Base-by-base conservation (phyloP, 1,140 invertebrate genomes). In the Cheumatopsyche charites region DNA sequence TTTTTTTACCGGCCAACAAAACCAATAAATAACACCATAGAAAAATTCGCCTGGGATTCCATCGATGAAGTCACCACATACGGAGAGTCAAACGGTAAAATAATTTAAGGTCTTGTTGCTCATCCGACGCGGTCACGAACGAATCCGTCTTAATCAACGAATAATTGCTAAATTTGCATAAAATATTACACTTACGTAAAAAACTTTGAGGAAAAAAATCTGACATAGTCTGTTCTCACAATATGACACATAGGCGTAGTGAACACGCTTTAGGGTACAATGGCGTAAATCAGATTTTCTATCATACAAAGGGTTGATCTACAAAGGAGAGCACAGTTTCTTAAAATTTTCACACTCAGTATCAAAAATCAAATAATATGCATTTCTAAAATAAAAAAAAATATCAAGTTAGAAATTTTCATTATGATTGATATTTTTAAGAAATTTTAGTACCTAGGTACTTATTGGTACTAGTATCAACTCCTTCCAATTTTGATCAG, bases 391-490 rank as follows among this genome's bases (percentile, higher is more conserved):
- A 42, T 6, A 42, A 42, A 42, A 42, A 42, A 42, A 42, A 42
- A 42, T 6, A 42, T 6, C 5, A 42, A 42, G 12, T 6, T 42
- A 42, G 5, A 42, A n/a, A n/a, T n/a, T n/a, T n/a, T n/a, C n/a
- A n/a, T n/a, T n/a, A n/a, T n/a, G n/a, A n/a, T n/a, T n/a, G n/a
- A n/a, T n/a, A n/a, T n/a, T n/a, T n/a, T n/a, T n/a, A n/a, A n/a
- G n/a, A n/a, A n/a, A n/a, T 45, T 45, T 15, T 45, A 12, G 17
- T 45, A 45, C 13, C 43, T 3, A 45, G 17, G 2, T 3, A 45
- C 13, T 45, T 2, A 69, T 74, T 67, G 62, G 62, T 67, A 58
- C 58, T 63, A 62, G 70, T 71, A 55, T 41, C 68, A 69, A 72
- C 73, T 70, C 67, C 62, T 58, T 66, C 36, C 26, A 67, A 68